Evolutionary conservation across 2,113 vertebrate genomes (phyloP).

Genomic region (Syrmaticus mikado): DNA sequence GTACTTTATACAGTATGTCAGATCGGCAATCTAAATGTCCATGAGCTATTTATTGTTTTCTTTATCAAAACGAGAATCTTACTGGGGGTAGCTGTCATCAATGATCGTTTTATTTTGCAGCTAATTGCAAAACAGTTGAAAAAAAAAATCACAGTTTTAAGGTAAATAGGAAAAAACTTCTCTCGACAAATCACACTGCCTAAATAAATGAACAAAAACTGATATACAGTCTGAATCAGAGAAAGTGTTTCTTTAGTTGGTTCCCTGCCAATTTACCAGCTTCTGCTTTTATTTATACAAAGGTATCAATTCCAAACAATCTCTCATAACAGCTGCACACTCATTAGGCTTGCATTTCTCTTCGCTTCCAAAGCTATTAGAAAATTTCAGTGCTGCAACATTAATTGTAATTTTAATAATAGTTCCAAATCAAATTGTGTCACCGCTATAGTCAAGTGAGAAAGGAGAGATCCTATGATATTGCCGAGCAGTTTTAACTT

Average conservation of each 20-base stretch:
- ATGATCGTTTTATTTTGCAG: not conserved
- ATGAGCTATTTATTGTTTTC: not conserved
- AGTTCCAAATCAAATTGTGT: not conserved
- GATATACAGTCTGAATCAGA: not conserved
- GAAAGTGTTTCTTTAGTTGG: not conserved
- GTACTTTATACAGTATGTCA: not conserved
- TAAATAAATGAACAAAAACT: not conserved
- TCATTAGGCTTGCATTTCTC: not conserved
- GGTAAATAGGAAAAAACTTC: not conserved
- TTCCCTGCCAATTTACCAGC: not conserved
- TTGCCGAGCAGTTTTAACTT: not conserved
- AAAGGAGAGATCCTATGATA: not conserved
- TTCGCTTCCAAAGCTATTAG: not conserved
- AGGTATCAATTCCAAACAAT: not conserved
- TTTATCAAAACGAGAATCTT: not conserved
- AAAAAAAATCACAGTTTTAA: not conserved
- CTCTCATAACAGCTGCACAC: not conserved
- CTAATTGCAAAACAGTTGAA: not conserved
- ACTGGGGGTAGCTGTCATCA: not conserved
- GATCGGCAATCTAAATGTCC: not conserved
- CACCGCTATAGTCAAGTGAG: rapidly evolving
- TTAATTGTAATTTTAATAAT: not conserved
- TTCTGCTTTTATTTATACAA: not conserved
- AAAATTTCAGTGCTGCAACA: not conserved
- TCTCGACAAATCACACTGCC: not conserved